Evolutionary conservation across 2,113 vertebrate species (phyloP), one percentile per base, ranked within the genome.

Genomic region (Colossoma macropomum): DNA sequence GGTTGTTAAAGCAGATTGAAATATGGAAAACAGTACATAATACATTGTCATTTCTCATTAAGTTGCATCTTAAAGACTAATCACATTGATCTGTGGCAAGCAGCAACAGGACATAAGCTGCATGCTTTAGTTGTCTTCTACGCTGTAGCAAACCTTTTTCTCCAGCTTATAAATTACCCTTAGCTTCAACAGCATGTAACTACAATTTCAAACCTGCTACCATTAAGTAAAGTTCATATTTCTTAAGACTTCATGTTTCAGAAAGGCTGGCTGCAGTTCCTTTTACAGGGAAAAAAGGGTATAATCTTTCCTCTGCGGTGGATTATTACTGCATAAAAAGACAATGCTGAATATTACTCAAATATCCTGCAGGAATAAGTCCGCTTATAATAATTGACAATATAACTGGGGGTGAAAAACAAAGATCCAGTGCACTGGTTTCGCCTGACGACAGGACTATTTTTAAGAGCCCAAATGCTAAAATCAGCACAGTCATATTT

Each of bases 401-500:
- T n/a, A 78, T 12, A 77, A 74, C 23, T 27, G 25, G 38, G 25
- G 5, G 12, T 27, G 23, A 38, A 72, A 62, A 80, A 80, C 60
- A 71, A 34, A 45, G 69, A 84, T 69, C 3, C 23, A 54, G 71
- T 41, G 65, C 41, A 81, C 50, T 1, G 75, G 73, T 82, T 81
- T 87, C 63, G 50, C 48, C 74, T 83, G 32, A 75, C 27, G 50
- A 66, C 56, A 79, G n/a, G 62, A 54, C 75, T 74, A 82, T 80
- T 82, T 85, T 82, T 84, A 87, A 79, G 34, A 56, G 34, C 62
- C n/a, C 32, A 72, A 87, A 87, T 48, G 60, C 45, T 66, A 32
- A 78, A 76, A 71, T 84, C 87, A 75, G 79, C 84, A 82, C 16
- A 54, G 70, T 68, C 27, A 38, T 80, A 85, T 86, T 88, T 89